A percentile compares a stretch with the other conserved stretches of the same genome.
phyloP scores from a whole-genome alignment of 2,113 vertebrate species.

The Neopipo cinnamomea region DNA sequence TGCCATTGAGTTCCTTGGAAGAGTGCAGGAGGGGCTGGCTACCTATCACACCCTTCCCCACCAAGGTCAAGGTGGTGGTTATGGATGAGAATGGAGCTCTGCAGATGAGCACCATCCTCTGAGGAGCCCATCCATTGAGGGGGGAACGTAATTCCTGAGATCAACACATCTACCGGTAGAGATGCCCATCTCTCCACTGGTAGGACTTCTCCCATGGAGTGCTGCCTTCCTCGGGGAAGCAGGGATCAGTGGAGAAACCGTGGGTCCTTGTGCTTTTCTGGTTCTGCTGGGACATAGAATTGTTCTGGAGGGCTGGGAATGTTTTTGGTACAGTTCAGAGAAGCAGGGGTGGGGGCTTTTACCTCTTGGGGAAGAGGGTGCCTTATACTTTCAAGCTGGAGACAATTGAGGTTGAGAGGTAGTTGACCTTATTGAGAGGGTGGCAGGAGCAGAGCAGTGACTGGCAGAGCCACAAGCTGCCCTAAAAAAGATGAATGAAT shows the following conservation, averaged over 20 bases:
- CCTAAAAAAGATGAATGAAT: neutral
- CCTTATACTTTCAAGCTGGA: neutral
- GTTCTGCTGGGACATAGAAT: neutral
- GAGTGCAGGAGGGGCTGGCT: neutral
- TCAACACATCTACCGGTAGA: neutral
- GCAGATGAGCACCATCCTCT: neutral
- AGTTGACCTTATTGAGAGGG: neutral
- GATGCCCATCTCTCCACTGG: neutral
- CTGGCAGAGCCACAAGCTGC: neutral
- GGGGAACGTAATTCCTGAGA: rapidly evolving
- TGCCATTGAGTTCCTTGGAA: neutral
- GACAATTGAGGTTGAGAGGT: neutral
- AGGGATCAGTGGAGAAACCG: neutral
- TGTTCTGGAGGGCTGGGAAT: neutral
- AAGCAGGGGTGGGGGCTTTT: neutral
- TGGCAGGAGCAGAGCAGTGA: neutral
- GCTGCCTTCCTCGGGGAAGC: neutral
- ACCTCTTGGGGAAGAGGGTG: neutral
- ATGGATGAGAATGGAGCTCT: neutral
- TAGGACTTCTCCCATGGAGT: neutral
- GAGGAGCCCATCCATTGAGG: neutral
- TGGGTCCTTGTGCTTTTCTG: neutral
- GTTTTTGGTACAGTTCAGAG: neutral
- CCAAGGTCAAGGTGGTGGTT: neutral
- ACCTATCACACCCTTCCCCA: neutral